These are phyloP conservation scores for Macropodus opercularis DNA, from an alignment of 2,797 vertebrate genomes.

Conservation along the genomic window DNA sequence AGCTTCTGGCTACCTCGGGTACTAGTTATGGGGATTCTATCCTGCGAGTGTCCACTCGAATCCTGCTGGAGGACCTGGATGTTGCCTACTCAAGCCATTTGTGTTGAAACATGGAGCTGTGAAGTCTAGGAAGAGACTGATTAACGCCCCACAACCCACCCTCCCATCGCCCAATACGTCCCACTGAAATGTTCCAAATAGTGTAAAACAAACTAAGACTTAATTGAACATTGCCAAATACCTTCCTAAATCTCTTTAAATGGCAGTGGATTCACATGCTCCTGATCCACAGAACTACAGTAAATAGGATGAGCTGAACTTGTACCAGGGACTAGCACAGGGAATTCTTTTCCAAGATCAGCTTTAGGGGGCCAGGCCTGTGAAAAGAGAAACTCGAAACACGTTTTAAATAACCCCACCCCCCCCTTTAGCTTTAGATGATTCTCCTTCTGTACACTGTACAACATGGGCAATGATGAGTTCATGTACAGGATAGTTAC, in stretches of 20 bases:
- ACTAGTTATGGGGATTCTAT: conserved; percentile 74
- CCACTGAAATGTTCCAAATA: conserved; percentile 36
- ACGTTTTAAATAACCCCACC: conserved; percentile 71
- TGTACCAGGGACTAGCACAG: conserved; percentile 59
- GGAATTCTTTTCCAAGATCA: conserved; percentile 66
- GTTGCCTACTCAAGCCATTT: conserved; percentile 72
- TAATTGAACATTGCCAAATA: conserved; percentile 62
- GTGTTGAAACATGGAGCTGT: conserved; percentile 77
- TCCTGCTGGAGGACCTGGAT: conserved; percentile 59
- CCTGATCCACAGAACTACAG: conserved; percentile 65
- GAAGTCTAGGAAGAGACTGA: conserved; percentile 83
- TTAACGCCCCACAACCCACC: conserved; percentile 76
- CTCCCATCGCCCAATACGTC: conserved; percentile 36
- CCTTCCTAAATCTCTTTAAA: conserved; percentile 77
- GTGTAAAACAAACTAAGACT: conserved; percentile 23
- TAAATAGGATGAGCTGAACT: conserved; percentile 62
- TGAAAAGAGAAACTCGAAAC: conserved; percentile 81
- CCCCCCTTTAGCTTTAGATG: conserved; percentile 22
- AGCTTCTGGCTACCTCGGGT: conserved; percentile 66
- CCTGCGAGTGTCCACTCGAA: conserved; percentile 72
- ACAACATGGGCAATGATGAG: conserved; percentile 30
- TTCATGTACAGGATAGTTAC: conserved; percentile 75
- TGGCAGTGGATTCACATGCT: conserved; percentile 57
- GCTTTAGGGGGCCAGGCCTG: conserved; percentile 76
- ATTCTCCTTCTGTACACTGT: conserved; percentile 12